phyloP scores from a whole-genome alignment of 2,113 vertebrate genomes.

The Cyprinodon tularosa region DNA sequence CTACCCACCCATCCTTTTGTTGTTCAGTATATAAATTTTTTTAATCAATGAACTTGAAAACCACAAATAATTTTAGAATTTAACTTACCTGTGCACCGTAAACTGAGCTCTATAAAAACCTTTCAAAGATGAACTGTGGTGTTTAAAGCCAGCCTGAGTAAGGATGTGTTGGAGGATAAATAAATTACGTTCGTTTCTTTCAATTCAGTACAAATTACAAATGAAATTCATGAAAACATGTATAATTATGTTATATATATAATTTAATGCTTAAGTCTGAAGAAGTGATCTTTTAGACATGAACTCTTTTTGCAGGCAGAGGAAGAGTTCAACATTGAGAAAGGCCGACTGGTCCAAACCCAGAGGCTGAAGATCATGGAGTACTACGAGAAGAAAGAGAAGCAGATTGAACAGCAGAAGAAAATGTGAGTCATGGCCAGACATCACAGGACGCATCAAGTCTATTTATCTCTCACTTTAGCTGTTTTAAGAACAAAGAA shows the following conservation, averaged over 20 bases:
- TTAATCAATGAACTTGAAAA: neutral
- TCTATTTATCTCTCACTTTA: conserved; percentile 5
- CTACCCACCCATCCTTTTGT: neutral
- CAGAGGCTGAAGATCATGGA: conserved; percentile 99
- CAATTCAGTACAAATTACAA: too few relatives aligned
- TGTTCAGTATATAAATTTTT: neutral
- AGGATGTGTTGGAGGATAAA: too few relatives aligned
- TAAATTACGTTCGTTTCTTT: too few relatives aligned
- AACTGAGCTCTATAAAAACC: neutral
- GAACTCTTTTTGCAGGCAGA: conserved; percentile 84
- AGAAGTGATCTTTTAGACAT: neutral
- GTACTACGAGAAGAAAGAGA: conserved; percentile 99
- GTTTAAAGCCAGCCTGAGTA: neutral
- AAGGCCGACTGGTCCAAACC: conserved; percentile 96
- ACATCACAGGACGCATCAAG: conserved; percentile 16
- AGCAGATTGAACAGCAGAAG: conserved; percentile 98
- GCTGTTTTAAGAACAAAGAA: conserved; percentile 29
- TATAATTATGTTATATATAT: too few relatives aligned
- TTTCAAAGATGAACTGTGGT: neutral
- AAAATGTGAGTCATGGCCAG: conserved; percentile 86
- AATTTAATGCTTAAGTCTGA: too few relatives aligned
- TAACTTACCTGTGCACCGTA: neutral
- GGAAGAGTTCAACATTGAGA: conserved; percentile 99
- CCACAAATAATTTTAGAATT: neutral
- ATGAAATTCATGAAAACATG: too few relatives aligned